Base-by-base conservation (phyloP, 2,888 invertebrate species). In the Leucophenga maculata region DNA sequence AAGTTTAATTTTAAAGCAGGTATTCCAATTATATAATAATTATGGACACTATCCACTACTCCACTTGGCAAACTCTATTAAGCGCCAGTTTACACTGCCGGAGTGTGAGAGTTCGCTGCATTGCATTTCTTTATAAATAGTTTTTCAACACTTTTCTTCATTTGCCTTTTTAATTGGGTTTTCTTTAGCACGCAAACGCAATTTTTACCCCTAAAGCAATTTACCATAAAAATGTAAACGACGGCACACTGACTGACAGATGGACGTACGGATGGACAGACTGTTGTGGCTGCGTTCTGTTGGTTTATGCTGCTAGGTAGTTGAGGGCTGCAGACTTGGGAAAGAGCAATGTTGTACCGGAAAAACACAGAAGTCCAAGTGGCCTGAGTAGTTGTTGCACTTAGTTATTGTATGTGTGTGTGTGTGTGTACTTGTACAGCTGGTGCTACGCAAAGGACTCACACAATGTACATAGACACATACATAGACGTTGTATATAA, bases 161-260 rank as follows among this genome's bases (percentile, higher is more conserved):
- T 62, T 62, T 62, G 60, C 60, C 60, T 64, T 64, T 64, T 64
- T 64, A 64, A 64, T 64, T 64, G 48, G 46, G 44, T 64, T 64
- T 64, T 48, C 48, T 22, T 18, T 32, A 46, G 62, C 62, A 64
- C 62, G 62, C 60, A 62, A 62, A 54, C 54, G 54, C 60, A 64
- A 48, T 64, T 64, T 64, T 64, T 14, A 8, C 48, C 46, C 62
- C 62, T 64, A 22, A 26, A 64, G 62, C 62, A 22, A 64, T 64
- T 64, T 22, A 64, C 46, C 62, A 22, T 48, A 22, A 64, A 64
- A 64, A 64, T 48, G 62, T 48, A 64, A 64, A 48, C 62, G 22
- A n/a, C n/a, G 22, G 13, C 31, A 26, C 8, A 60, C 39, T 60
- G 32, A 39, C 14, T n/a, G n/a, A 13, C 20, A 9, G 11, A 18